Evolutionary conservation across 1,140 invertebrate genomes (phyloP), one percentile per base, ranked within the genome.

Genomic region (Heliconius hewitsoni): DNA sequence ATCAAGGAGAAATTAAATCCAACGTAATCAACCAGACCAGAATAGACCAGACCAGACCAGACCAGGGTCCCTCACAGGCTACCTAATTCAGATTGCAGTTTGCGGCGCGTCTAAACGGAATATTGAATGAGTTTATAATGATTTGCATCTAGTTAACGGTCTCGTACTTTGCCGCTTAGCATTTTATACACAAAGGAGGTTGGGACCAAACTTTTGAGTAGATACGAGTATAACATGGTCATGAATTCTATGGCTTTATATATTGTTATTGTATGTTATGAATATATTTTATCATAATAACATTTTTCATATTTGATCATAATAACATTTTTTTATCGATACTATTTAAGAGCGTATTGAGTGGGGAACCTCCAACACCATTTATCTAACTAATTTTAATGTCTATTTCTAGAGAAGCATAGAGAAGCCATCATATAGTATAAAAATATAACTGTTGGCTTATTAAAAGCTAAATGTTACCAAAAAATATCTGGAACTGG

Each of bases 1-100:
- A 71, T 71, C 8, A 34, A 71, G 8, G 3, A 18, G 9, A 71
- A 78, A 81, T 78, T 71, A 75, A 81, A 77, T 71, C 57, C 34
- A 55, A 70, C 57, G 72, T 78, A 77, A 81, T 81, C 76, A 57
- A 37, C 52, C 42, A 42, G 23, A 37, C 66, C 39, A 42, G 18
- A 18, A 16, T 18, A 52, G 57, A 60, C 57, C 72, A 76, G 82
- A 37, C 66, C 42, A 42, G 19, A 19, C 18, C 50, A 19, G 57
- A 66, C 39, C 72, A 76, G 82, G 42, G 78, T 76, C 84, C 84
- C 84, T 88, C 87, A 86, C 74, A 77, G 71, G 78, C 81, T 83
- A 82, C 87, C 83, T 84, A 85, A 89, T 85, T 82, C 83, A 85
- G 86, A 90, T 90, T 90, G 85, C 87, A 87, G 89, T 89, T 85